These are phyloP conservation scores for Asbolus verrucosus DNA, from an alignment of 1,140 invertebrate genomes.

Conservation along the genomic window DNA sequence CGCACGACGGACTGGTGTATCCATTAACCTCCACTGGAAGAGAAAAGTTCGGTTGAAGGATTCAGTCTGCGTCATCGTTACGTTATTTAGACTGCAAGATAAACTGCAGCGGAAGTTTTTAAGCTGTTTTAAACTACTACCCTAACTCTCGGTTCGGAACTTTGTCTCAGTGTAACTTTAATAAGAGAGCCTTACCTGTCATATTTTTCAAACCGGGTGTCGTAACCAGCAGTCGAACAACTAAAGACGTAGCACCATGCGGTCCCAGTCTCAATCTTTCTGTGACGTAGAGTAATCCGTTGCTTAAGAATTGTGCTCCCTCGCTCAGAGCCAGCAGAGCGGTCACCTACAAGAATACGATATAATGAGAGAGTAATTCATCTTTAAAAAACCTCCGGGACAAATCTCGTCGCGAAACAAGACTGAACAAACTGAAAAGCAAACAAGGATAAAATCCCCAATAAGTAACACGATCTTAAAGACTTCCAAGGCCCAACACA, in stretches of 20 bases:
- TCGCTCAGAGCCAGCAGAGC: slow-evolving; percentile 72
- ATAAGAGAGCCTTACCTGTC: slow-evolving; percentile 67
- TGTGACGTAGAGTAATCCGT: slow-evolving; percentile 72
- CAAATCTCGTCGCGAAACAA: not conserved
- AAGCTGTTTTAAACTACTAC: no score
- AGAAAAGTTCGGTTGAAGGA: not conserved
- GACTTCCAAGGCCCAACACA: slow-evolving; percentile 20
- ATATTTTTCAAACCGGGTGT: slow-evolving; percentile 73
- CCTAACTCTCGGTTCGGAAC: not conserved
- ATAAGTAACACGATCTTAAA: slow-evolving; percentile 34
- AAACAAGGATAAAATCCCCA: slow-evolving; percentile 24
- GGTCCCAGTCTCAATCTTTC: slow-evolving; percentile 73
- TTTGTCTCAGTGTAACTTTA: not conserved
- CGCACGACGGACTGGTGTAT: slow-evolving; percentile 71
- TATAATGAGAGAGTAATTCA: not conserved
- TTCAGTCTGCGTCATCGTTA: no score
- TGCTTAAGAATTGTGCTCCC: slow-evolving; percentile 73
- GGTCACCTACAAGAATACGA: slow-evolving; percentile 67
- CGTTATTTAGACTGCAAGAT: no score
- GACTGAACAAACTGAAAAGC: slow-evolving; percentile 1
- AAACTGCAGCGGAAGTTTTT: no score
- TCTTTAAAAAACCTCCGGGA: not conserved
- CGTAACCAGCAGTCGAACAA: slow-evolving; percentile 71
- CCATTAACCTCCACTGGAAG: slow-evolving; percentile 73
- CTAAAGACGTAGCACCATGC: slow-evolving; percentile 72